Base-by-base conservation (phyloP, 2,888 invertebrate species). In the Heliconius cydno region DNA sequence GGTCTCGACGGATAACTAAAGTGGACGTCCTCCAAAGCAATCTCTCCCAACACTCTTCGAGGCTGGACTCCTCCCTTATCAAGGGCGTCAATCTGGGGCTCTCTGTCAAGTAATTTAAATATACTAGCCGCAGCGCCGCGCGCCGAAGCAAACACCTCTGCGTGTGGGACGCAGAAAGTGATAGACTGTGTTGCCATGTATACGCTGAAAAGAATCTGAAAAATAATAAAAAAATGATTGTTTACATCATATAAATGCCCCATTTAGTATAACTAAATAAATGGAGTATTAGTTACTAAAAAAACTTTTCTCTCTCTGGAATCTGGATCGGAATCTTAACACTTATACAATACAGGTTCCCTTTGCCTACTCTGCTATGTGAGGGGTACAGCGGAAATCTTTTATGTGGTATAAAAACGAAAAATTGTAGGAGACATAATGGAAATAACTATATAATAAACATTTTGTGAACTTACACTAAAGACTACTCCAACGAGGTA, bases 1-100 rank as follows among this genome's bases (percentile, higher is more conserved):
- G 96, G 96, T 74, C 98, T 92, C 0, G 98, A 96, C 0, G 98
- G 98, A 89, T 98, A 98, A 76, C 95, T 95, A 87, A 98, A 98
- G 85, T 96, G 94, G 2, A 98, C 96, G 83, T 97, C 95, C 83
- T 96, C 96, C 84, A 98, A 96, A 80, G 95, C 93, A 57, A 98
- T 96, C 74, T 96, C 96, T 0, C 98, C 98, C 5, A 90, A 92
- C 1, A 97, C 95, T 70, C 91, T 88, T n/a, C 91, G 87, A 0
- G 97, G 97, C 34, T 95, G 95, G 10, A 94, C 87, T 1, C 98
- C 98, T 0, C 91, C 89, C 19, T 93, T 91, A 57, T 96, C 95
- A 80, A 96, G 89, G 79, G 97, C 96, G 90, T 98, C 97, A 77
- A 98, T 98, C 46, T 91, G 89, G 0, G 98, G 97, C 80, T 95